Evolutionary conservation across 2,888 invertebrate species (phyloP), one percentile per base, ranked within the genome.

Genomic region (Isoperla grammatica): DNA sequence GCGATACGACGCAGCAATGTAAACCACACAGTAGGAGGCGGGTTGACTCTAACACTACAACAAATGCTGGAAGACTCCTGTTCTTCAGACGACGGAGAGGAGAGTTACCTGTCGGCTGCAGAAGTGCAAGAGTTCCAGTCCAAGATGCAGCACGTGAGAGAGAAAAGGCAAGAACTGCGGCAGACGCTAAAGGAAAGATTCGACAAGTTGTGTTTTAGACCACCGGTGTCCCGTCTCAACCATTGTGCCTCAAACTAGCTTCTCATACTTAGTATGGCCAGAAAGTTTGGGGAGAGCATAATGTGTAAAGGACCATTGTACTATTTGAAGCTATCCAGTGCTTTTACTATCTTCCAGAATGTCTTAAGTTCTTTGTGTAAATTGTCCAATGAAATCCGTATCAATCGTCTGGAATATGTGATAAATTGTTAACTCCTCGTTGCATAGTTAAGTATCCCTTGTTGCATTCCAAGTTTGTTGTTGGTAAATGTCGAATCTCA

Each of bases 61-160:
- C 85, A 89, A 78, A 89, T 90, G 87, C 79, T 88, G 74, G 84
- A 88, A 90, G 86, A 89, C 69, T 85, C 86, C 65, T 87, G 86
- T 78, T 85, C 88, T 67, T 86, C 85, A 65, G 88, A 88, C 71
- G 86, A 87, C 67, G 87, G 85, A 69, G 83, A 81, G 68, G 73
- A 76, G 65, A 83, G 87, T 77, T 85, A 86, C 79, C 93, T 94
- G 79, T 90, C 93, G 66, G 84, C 87, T 68, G 93, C 93, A 76
- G 94, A 93, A 74, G 87, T 95, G 66, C 80, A 85, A 76, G 88
- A 89, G 76, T 94, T 92, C 75, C 87, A 89, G 78, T 87, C 87
- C 66, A 87, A 88, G 71, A 81, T 81, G 72, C 83, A 84, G 72
- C 86, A 87, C 73, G 84, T 90, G 69, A 83, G 85, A 63, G 86